Evolutionary conservation across 2,888 invertebrate genomes (phyloP), one percentile per base, ranked within the genome.

Genomic region (Diabrotica balteata): DNA sequence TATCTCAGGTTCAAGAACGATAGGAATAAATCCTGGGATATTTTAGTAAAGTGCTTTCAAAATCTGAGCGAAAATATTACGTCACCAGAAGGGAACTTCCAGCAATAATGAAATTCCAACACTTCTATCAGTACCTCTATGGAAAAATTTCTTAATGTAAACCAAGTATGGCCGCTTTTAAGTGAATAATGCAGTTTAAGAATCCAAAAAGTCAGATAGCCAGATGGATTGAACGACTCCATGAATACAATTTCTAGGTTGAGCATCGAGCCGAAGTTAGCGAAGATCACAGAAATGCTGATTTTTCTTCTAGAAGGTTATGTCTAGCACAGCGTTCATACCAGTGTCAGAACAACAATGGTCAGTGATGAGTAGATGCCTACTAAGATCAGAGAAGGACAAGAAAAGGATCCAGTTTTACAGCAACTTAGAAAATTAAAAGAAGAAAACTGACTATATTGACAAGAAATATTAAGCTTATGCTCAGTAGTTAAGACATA

Each of bases 171-270:
- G 4, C 32, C 32, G 4, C 4, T 2, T 4, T 32, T 4, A 32
- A 32, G 32, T 32, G 32, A 4, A 7, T 50, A 2, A 50, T 50
- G 50, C 50, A 10, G n/a, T 50, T 50, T 10, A 50, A 50, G 50
- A 50, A 8, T 50, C 50, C n/a, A n/a, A 7, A 50, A 10, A 5
- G 50, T 4, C 50, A 50, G 50, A 50, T 50, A 10, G 50, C 50
- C 8, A 50, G n/a, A 50, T 50, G 50, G 50, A 50, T 50, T 50
- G 50, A 50, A 50, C 50, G n/a, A 8, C 50, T 50, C 11, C 10
- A 50, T 11, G n/a, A 50, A 10, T 50, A 50, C 50, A 10, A 50
- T 50, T 50, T 50, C 50, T 7, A 50, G n/a, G 8, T 50, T 11
- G 9, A 50, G 11, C 50, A 50, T 50, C 50, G 50, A 4, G 50